Percentiles rank a stretch among this genome's conserved stretches.
Conservation (phyloP, 2,797 vertebrate genomes). For the Epinephelus malabaricus region DNA sequence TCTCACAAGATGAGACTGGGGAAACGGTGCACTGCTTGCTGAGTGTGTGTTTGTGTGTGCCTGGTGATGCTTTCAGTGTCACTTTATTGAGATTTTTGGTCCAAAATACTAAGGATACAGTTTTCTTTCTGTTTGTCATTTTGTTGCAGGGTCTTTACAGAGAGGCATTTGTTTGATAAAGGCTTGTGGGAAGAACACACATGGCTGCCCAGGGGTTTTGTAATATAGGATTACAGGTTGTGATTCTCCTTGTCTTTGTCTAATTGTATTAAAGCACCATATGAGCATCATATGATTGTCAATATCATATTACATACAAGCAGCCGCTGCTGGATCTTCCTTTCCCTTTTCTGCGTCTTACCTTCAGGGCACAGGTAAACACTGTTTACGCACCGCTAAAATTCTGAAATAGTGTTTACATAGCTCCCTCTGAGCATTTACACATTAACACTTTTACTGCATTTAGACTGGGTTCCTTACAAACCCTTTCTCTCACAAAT, state of each 20-base stretch:
- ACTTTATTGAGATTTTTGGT: not conserved
- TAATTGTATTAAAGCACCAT: constrained; percentile 21
- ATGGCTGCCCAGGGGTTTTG: not conserved
- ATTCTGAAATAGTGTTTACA: constrained; percentile 24
- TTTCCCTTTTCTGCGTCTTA: not conserved
- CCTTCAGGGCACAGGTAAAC: not conserved
- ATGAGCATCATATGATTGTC: constrained; percentile 10
- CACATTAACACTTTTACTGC: constrained; percentile 11
- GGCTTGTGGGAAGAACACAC: not conserved
- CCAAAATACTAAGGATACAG: not conserved
- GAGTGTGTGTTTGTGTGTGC: constrained; percentile 3
- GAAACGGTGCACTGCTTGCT: not conserved
- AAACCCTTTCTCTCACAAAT: constrained; percentile 4
- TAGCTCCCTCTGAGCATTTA: not conserved
- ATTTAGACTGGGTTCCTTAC: not conserved
- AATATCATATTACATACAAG: not conserved
- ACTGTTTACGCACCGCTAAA: constrained; percentile 1
- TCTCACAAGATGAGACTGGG: constrained; percentile 1
- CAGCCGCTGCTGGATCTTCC: not conserved
- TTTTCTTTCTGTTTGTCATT: not conserved
- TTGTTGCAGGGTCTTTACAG: not conserved
- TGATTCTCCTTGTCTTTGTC: constrained; percentile 16
- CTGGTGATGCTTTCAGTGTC: not conserved
- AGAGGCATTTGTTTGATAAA: not conserved
- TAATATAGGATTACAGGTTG: not conserved